These are phyloP conservation scores for Gastrophysa polygoni DNA, from an alignment of 2,888 invertebrate genomes.

Conservation along the genomic window DNA sequence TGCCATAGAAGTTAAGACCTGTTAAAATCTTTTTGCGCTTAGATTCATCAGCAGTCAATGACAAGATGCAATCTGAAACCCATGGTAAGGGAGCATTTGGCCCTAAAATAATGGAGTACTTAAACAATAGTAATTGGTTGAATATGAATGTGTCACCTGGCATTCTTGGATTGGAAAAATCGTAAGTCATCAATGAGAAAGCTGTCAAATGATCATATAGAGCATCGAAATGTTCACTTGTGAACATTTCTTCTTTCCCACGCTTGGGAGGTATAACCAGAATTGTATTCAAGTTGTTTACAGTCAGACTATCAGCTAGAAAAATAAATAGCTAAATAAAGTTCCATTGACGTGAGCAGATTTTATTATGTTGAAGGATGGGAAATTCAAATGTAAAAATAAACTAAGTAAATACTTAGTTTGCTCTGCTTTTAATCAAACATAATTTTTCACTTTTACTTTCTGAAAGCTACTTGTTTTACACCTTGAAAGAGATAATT, in stretches of 20 bases:
- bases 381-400: no score
- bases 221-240: slow-evolving; percentile 75
- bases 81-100: slow-evolving; percentile 90
- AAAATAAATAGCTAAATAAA: no score
- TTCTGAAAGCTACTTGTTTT: no score
- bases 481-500: no score
- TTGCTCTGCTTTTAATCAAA: no score
- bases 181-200: slow-evolving; percentile 97
- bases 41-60: slow-evolving; percentile 68
- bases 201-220: slow-evolving; percentile 79
- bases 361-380: no score
- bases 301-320: slow-evolving; percentile 64
- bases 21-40: slow-evolving; percentile 80
- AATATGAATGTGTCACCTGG: slow-evolving; percentile 64
- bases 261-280: slow-evolving; percentile 82
- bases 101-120: slow-evolving; percentile 61
- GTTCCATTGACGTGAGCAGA: no score
- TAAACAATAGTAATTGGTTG: neutral
- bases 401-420: no score
- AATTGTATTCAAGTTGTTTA: slow-evolving; percentile 67
- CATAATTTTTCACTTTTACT: no score
- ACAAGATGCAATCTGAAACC: slow-evolving; percentile 78
- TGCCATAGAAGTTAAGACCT: slow-evolving; percentile 94
- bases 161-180: slow-evolving; percentile 82
- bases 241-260: slow-evolving; percentile 73